Evolutionary conservation across 2,797 vertebrate species (phyloP), one percentile per base, ranked within the genome.

Genomic region (Melanotaenia pygmaea): DNA sequence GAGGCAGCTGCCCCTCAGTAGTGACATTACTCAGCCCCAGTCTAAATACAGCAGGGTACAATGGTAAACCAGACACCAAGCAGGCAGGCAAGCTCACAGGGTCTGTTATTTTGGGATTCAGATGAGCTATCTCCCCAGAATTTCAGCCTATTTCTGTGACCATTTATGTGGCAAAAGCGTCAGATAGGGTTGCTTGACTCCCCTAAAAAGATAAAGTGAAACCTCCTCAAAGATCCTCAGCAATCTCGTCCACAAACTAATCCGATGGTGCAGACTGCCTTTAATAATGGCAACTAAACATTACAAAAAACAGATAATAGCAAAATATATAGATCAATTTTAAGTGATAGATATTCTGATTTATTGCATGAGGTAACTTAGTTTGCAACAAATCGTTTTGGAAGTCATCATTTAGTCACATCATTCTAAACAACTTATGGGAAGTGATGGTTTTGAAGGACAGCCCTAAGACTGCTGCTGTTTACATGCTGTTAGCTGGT

Each of bases 1-100:
- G 82, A 64, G 81, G 78, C 93, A 94, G 94, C 93, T 94, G 94
- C 87, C 51, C 51, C 37, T 69, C 83, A 70, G 70, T 78, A 81
- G 64, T 88, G 89, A 87, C 89, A 88, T 90, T 62, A 66, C 74
- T 80, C 82, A 91, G 86, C 81, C 84, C 62, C 82, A 74, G 84
- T 90, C 93, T 93, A 94, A 94, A 93, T 91, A 75, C 89, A 93
- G 92, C 89, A 86, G 82, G 86, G 80, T 81, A 93, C 91, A 92
- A 93, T 93, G 87, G 90, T 89, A 69, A 93, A 93, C 88, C 87
- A 91, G 91, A 93, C 88, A 90, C 90, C 89, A 78, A 38, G 71
- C 80, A 85, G 77, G 38, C 69, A 72, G 80, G 77, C 81, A 86
- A 82, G 88, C 90, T 78, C 84, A 64, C 86, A 26, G 72, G 77